phyloP scores from a whole-genome alignment of 64 coral and sea anemone genomes.

The Hydrozoanthus tunicans region DNA sequence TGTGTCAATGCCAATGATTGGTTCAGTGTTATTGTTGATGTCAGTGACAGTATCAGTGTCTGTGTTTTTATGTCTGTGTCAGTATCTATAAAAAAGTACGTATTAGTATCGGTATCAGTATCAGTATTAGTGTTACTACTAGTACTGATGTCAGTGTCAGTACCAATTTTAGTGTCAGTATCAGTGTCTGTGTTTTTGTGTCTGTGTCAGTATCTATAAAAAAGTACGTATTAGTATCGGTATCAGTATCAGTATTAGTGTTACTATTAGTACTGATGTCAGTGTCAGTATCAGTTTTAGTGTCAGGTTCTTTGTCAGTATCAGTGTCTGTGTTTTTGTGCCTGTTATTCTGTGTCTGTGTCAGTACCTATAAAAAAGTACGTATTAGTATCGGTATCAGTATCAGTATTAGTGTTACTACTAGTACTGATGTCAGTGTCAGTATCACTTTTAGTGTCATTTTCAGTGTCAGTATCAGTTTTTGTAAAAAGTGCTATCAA shows the following conservation, averaged over 20 bases:
- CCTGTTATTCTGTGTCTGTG: background rate
- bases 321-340: background rate
- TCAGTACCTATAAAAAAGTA: background rate
- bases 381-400: background rate
- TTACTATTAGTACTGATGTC: background rate
- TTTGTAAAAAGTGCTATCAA: background rate
- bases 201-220: background rate
- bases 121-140: too few relatives aligned
- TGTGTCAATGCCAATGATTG: background rate
- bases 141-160: background rate
- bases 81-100: background rate
- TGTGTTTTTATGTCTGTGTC: background rate
- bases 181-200: background rate
- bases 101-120: background rate
- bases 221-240: background rate
- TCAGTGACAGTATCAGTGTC: background rate
- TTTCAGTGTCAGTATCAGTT: background rate
- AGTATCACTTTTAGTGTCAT: background rate
- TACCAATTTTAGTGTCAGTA: background rate
- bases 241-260: background rate
- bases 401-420: background rate
- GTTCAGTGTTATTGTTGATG: background rate
- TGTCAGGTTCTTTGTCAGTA: background rate
- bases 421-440: background rate
- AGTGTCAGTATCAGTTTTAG: background rate